Base-by-base conservation (phyloP, 2,113 vertebrate species). In the Dasyurus viverrinus region DNA sequence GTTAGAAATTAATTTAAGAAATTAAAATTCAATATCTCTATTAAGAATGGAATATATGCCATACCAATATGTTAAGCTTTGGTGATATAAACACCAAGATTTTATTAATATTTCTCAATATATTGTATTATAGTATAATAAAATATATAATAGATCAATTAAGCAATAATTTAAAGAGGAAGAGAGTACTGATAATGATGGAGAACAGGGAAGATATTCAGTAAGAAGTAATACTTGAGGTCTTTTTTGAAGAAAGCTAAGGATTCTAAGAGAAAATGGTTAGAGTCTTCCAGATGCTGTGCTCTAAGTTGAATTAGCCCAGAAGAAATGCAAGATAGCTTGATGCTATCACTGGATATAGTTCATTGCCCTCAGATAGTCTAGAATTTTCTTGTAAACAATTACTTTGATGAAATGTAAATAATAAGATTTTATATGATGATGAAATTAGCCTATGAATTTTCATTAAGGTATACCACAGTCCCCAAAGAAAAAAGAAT, bases 291-390 rank as follows among this genome's bases (percentile, higher is more conserved):
- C 36, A 76, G 6, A 3, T 9, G 6, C 7, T 16, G 36, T n/a
- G 19, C 9, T 52, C 50, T 52, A 11, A 10, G 11, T 52, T 52
- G 50, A 52, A 52, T 52, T 52, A 52, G 50, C 50, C 9, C 50
- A 52, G 68, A 76, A n/a, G 60, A 76, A 76, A n/a, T 42, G 4
- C n/a, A 22, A 76, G 42, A 42, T 42, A 84, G 53, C 36, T 96
- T 94, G 8, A 36, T 90, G 93, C 30, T 76, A 3, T 92, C 94
- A 93, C 93, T 94, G 50, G 3, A 91, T 90, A n/a, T 25, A 22
- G 76, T n/a, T 9, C 24, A 30, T 95, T 54, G 54, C 24, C n/a
- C 30, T 93, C 54, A 2, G 47, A 94, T 93, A 54, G 42, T 36
- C 36, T 42, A 27, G 25, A 19, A 55, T 94, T 47, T 14, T 57